Percentiles rank a stretch among this genome's conserved stretches.
Conservation (phyloP, 2,797 vertebrate genomes). For the Graptemys geographica region DNA sequence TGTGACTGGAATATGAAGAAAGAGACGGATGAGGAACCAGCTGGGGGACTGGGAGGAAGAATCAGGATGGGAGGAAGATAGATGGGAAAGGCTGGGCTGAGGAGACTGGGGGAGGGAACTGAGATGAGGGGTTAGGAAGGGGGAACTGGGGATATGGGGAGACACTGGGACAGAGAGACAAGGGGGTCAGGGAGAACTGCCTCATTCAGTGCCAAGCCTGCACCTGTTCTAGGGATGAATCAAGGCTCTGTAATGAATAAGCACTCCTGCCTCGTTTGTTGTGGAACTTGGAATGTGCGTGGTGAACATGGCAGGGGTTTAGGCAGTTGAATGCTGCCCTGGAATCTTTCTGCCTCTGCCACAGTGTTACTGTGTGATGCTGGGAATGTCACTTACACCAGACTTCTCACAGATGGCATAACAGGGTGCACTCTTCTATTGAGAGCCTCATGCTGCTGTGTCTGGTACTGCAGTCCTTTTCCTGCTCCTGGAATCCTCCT, state of each 20-base stretch:
- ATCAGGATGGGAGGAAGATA: neutral
- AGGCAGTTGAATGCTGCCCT: neutral
- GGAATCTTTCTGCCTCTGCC: neutral
- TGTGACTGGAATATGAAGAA: neutral
- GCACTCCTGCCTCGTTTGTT: fast-evolving
- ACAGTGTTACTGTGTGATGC: neutral
- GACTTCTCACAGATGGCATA: neutral
- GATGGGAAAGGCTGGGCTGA: neutral
- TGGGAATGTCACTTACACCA: neutral
- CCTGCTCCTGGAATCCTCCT: neutral
- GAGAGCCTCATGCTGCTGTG: neutral
- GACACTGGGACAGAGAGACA: neutral
- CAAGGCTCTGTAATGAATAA: neutral
- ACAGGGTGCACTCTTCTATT: neutral
- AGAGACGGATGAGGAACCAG: neutral
- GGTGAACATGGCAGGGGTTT: neutral
- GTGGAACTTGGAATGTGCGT: neutral
- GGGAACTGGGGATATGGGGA: neutral
- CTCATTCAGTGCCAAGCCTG: neutral
- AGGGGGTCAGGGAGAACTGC: neutral
- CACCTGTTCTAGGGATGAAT: neutral
- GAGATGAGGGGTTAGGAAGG: neutral
- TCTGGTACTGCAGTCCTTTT: neutral
- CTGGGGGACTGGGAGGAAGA: neutral
- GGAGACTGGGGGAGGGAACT: neutral